Percentiles rank a stretch among this genome's conserved stretches.
Conservation (phyloP, 2,888 invertebrate species). For the Macropis europaea region DNA sequence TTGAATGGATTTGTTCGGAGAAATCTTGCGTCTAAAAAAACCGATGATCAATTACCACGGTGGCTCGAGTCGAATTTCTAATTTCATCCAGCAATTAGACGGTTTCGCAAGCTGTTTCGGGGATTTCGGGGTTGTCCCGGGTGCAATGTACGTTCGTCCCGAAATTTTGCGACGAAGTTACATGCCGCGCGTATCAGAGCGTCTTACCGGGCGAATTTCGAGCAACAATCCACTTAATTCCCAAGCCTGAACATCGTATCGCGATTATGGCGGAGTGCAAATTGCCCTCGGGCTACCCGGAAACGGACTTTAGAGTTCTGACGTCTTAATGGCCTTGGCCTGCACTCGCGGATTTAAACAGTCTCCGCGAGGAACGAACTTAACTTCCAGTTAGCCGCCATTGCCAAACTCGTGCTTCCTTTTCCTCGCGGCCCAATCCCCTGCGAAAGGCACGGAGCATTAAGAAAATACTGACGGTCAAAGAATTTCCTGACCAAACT, state of each 20-base stretch:
- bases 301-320: slow-evolving; percentile 40
- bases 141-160: background rate
- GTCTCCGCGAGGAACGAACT: background rate
- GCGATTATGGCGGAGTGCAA: slow-evolving; percentile 31
- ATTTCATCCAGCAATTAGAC: too few relatives aligned
- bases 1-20: background rate
- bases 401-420: slow-evolving; percentile 3
- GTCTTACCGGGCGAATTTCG: background rate
- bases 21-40: background rate
- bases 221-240: slow-evolving; percentile 16
- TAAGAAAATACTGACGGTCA: background rate
- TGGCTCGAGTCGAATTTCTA: too few relatives aligned
- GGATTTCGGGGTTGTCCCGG: too few relatives aligned
- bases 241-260: slow-evolving; percentile 14
- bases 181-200: background rate
- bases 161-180: too few relatives aligned
- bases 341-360: slow-evolving; percentile 26
- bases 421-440: background rate
- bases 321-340: slow-evolving; percentile 42
- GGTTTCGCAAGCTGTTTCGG: too few relatives aligned
- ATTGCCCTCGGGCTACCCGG: slow-evolving; percentile 12
- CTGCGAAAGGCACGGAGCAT: background rate
- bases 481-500: background rate
- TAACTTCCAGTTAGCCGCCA: slow-evolving; percentile 18
- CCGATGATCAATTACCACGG: too few relatives aligned